Conservation (phyloP, 2,797 vertebrate species). For the Melanotaenia trifasciata region DNA sequence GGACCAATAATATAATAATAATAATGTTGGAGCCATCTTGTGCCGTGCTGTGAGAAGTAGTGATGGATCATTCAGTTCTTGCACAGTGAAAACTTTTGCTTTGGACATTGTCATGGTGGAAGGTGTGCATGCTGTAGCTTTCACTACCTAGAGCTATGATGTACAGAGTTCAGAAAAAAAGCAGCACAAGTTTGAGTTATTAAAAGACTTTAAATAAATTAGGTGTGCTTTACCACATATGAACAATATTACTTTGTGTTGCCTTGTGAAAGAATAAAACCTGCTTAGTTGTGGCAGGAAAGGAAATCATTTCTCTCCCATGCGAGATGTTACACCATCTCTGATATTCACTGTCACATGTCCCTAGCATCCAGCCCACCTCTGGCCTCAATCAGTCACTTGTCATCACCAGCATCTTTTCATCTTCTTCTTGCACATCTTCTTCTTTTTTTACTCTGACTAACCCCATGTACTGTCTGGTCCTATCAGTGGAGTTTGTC, state of each 20-base stretch:
- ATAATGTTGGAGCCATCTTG: no score
- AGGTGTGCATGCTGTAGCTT: no score
- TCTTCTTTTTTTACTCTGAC: constrained; percentile 37
- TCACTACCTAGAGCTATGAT: no score
- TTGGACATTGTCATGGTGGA: no score
- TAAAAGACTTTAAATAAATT: constrained; percentile 1
- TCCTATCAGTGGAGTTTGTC: constrained; percentile 59
- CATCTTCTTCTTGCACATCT: constrained; percentile 43
- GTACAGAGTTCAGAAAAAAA: no score
- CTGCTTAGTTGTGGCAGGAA: constrained; percentile 26
- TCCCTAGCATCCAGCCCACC: constrained; percentile 60
- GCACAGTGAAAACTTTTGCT: no score
- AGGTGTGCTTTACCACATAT: constrained; percentile 1
- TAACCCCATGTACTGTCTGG: constrained; percentile 48
- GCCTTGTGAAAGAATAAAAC: neutral
- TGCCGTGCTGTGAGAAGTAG: no score
- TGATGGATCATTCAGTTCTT: no score
- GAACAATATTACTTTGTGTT: constrained; percentile 3
- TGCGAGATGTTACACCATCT: constrained; percentile 59
- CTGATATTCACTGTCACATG: constrained; percentile 48
- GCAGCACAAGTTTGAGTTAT: neutral
- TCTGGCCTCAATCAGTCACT: constrained; percentile 74
- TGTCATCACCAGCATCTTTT: constrained; percentile 64
- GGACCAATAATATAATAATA: no score
- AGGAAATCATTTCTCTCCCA: constrained; percentile 52